These are phyloP conservation scores for Lycaena phlaeas DNA, from an alignment of 2,888 invertebrate species.

Conservation along the genomic window DNA sequence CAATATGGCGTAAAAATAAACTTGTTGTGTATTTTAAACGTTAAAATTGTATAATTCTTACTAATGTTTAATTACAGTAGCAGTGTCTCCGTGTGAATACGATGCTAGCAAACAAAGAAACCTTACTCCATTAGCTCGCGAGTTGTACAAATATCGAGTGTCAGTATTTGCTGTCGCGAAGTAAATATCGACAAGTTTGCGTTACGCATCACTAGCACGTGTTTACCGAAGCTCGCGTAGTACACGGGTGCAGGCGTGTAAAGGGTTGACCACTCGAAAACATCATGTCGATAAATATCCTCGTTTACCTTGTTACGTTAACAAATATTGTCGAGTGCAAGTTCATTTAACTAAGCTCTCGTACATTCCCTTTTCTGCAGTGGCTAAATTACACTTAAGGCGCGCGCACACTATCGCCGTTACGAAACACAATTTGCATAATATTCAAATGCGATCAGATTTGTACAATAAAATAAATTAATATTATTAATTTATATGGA, in stretches of 20 bases:
- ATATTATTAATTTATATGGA: constrained; percentile 1
- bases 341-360: constrained; percentile 32
- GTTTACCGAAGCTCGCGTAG: constrained; percentile 51
- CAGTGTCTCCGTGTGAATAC: constrained; percentile 44
- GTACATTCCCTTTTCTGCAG: constrained; percentile 20
- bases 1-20: neutral
- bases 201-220: constrained; percentile 70
- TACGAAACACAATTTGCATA: constrained; percentile 4
- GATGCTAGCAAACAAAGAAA: constrained; percentile 42
- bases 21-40: neutral
- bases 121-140: constrained; percentile 59
- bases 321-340: constrained; percentile 42
- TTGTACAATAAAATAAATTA: neutral
- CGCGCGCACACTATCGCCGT: constrained; percentile 8
- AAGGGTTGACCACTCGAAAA: constrained; percentile 63
- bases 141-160: constrained; percentile 63
- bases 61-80: constrained; percentile 50
- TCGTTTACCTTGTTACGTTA: constrained; percentile 53
- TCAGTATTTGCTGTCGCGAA: constrained; percentile 56
- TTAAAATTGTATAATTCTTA: constrained; percentile 3
- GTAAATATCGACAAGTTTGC: constrained; percentile 69
- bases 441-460: too few relatives aligned
- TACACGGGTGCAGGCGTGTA: constrained; percentile 52
- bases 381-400: constrained; percentile 21
- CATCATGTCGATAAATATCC: constrained; percentile 59